Percentiles rank a stretch among this genome's conserved stretches.
These are phyloP conservation scores for Sarcophaga caerulescens DNA, from an alignment of 2,888 invertebrate species.

Conservation along the genomic window DNA sequence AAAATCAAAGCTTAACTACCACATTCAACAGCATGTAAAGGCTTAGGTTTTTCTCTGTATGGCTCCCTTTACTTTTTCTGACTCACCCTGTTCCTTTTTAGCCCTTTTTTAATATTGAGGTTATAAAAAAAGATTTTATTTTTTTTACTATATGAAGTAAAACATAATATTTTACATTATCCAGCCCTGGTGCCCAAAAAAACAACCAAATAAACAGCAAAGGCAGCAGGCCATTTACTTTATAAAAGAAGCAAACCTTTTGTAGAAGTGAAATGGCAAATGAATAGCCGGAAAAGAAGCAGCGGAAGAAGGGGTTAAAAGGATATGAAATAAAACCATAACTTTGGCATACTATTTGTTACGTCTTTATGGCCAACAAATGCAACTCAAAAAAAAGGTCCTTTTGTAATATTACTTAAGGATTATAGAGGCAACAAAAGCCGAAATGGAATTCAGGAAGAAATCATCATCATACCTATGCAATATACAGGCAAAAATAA, in stretches of 20 bases:
- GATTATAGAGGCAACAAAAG: constrained; percentile 27
- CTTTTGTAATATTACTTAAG: constrained; percentile 36
- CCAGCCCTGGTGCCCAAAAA: background rate
- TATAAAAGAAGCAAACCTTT: background rate
- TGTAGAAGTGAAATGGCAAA: background rate
- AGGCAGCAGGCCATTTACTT: constrained; percentile 8
- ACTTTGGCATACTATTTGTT: constrained; percentile 40
- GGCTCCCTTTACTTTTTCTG: constrained; percentile 21
- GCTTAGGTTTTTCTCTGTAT: background rate
- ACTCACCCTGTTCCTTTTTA: background rate
- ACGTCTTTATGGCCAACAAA: constrained; percentile 15
- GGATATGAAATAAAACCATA: constrained; percentile 29
- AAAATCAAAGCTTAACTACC: constrained; percentile 55
- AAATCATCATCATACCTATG: background rate
- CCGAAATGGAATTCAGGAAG: background rate
- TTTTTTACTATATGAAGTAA: background rate
- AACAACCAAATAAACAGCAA: background rate
- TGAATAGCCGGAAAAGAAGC: background rate
- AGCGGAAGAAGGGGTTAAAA: background rate
- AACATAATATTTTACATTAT: constrained; percentile 30
- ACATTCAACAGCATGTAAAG: constrained; percentile 47
- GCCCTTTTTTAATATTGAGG: constrained; percentile 32
- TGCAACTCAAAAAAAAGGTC: background rate
- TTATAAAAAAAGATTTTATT: constrained; percentile 45
- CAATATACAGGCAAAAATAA: background rate